Evolutionary conservation across 2,888 invertebrate genomes (phyloP), one percentile per base, ranked within the genome.

Genomic region (Himalopsyche tibetana): DNA sequence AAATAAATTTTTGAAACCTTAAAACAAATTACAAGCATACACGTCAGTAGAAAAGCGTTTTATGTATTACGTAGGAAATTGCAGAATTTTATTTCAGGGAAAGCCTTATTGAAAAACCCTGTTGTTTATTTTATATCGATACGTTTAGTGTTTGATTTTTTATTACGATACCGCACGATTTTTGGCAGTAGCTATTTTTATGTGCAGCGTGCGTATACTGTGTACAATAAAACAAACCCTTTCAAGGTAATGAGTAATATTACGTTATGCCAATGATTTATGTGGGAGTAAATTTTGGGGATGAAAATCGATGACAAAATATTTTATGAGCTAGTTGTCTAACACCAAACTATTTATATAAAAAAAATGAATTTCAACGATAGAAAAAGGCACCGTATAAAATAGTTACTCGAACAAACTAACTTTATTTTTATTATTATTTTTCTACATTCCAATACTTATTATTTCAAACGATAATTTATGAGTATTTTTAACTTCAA

Each of bases 61-160:
- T 63, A 80, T 36, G 17, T 80, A 38, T 28, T 9, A 11, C 19
- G n/a, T n/a, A 80, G 80, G 80, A 80, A 80, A 80, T 80, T 80
- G 80, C 80, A 80, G 4, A 51, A 15, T 80, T 80, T 28, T 80
- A 28, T 80, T 80, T 42, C 36, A n/a, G 63, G 63, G 19, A 6
- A 19, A 63, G 8, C 19, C 2, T 19, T 63, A 63, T 63, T 28
- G 63, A 63, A 63, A 63, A 19, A 63, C n/a, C 19, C 9, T 28
- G 28, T 63, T 63, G 63, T 63, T 19, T 63, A 63, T 80, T 80
- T 38, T 36, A 19, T 15, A n/a, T 12, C 40, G 80, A 80, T 42
- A 80, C 0, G 36, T 80, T 3, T 12, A 4, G 38, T 80, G 19
- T 80, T 19, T 45, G n/a, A 42, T 28, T 80, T 80, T 80, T 80